Conservation (phyloP, 2,113 vertebrate species). For the Caloenas nicobarica region DNA sequence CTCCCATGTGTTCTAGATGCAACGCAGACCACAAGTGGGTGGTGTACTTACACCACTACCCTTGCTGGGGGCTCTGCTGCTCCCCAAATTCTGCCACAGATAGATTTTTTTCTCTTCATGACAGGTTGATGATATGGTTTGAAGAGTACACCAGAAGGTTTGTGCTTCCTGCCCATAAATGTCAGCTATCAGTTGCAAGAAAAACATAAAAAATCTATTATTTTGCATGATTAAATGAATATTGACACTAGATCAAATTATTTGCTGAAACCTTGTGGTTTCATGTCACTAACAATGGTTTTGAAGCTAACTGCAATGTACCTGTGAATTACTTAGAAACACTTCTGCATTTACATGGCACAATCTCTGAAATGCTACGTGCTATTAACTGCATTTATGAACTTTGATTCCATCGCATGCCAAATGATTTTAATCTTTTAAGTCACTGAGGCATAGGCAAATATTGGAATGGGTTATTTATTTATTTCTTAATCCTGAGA, state of each 20-base stretch:
- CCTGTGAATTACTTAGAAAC: neutral
- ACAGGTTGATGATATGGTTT: neutral
- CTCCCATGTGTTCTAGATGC: neutral
- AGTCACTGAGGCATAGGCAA: neutral
- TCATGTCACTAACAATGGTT: neutral
- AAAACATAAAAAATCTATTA: neutral
- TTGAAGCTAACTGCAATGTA: neutral
- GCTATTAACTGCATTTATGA: neutral
- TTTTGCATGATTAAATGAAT: neutral
- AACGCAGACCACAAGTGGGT: rapidly evolving
- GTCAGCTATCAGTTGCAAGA: neutral
- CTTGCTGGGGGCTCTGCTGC: neutral
- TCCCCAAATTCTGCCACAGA: neutral
- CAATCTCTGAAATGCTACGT: neutral
- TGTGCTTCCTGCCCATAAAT: neutral
- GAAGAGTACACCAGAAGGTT: neutral
- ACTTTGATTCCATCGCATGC: neutral
- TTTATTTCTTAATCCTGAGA: neutral
- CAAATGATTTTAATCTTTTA: neutral
- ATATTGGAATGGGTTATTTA: neutral
- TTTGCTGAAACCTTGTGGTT: neutral
- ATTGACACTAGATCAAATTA: neutral
- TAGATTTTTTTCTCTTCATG: neutral
- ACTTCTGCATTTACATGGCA: neutral
- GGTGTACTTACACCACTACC: neutral